Evolutionary conservation across 2,888 invertebrate species (phyloP).

Genomic region (Spicauda simplicius): DNA sequence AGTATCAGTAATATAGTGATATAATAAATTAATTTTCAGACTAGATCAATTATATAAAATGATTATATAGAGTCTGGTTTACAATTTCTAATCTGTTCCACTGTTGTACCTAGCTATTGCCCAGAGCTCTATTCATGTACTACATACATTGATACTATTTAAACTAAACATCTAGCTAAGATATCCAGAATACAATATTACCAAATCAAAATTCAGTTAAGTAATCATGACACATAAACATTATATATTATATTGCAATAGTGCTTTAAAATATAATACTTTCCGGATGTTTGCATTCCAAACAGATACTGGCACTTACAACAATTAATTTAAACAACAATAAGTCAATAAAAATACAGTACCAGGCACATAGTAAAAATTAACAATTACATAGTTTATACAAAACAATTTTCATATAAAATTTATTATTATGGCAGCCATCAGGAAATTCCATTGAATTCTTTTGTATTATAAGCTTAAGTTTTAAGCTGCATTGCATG

Average conservation of each 20-base stretch:
- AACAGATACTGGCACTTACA: slow-evolving; percentile 18
- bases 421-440: slow-evolving; percentile 33
- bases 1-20: slow-evolving; percentile 40
- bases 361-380: slow-evolving; percentile 21
- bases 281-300: not conserved
- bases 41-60: slow-evolving; percentile 47
- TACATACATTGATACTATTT: not conserved
- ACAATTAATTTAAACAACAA: slow-evolving; percentile 21
- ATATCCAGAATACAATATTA: slow-evolving; percentile 31
- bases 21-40: slow-evolving; percentile 48
- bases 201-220: slow-evolving; percentile 41
- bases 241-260: slow-evolving; percentile 15
- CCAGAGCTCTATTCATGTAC: not conserved
- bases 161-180: not conserved
- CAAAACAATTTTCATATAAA: slow-evolving; percentile 31
- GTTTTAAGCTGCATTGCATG: slow-evolving; percentile 1
- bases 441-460: slow-evolving; percentile 24
- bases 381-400: slow-evolving; percentile 31
- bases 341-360: slow-evolving; percentile 23
- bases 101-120: not conserved
- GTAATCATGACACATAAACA: slow-evolving; percentile 12
- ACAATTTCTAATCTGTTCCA: slow-evolving; percentile 42
- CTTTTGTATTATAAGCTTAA: slow-evolving; percentile 17
- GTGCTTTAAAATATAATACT: not conserved
- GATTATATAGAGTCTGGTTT: slow-evolving; percentile 43